Conservation (phyloP, 2,797 vertebrate genomes). For the Coregonus ussuriensis region DNA sequence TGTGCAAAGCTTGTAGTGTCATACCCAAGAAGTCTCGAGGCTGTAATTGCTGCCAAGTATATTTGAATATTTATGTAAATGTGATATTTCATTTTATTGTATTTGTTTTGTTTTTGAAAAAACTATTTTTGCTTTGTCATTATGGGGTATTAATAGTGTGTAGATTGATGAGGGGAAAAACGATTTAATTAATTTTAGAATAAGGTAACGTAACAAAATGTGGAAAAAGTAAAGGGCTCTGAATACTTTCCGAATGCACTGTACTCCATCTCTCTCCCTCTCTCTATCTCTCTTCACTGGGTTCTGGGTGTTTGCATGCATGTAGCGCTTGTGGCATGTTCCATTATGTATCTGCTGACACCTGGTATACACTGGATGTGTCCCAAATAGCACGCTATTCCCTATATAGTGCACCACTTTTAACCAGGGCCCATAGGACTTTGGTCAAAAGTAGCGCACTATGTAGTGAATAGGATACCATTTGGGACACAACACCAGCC, state of each 20-base stretch:
- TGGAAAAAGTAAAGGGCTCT: no score
- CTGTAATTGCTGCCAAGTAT: no score
- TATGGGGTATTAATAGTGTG: no score
- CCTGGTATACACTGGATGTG: neutral
- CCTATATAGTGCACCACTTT: neutral
- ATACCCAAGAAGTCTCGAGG: no score
- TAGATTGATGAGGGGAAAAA: no score
- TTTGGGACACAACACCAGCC: neutral
- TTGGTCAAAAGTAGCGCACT: neutral
- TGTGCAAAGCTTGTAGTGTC: no score
- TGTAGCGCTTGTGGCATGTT: neutral
- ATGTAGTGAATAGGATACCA: neutral
- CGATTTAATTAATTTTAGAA: no score
- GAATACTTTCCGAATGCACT: neutral
- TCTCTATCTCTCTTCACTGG: neutral
- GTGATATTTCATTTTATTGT: no score
- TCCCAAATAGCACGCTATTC: neutral
- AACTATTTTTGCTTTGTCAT: no score
- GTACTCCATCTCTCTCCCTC: neutral
- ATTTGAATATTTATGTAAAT: no score
- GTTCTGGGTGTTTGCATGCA: neutral
- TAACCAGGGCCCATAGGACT: neutral
- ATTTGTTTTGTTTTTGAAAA: no score
- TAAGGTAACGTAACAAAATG: no score
- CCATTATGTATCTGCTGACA: constrained; percentile 31